Percentiles rank a stretch among this genome's conserved stretches.
phyloP scores from a whole-genome alignment of 37 sponge, comb jelly and placozoan species.

The Oscarella lobularis region DNA sequence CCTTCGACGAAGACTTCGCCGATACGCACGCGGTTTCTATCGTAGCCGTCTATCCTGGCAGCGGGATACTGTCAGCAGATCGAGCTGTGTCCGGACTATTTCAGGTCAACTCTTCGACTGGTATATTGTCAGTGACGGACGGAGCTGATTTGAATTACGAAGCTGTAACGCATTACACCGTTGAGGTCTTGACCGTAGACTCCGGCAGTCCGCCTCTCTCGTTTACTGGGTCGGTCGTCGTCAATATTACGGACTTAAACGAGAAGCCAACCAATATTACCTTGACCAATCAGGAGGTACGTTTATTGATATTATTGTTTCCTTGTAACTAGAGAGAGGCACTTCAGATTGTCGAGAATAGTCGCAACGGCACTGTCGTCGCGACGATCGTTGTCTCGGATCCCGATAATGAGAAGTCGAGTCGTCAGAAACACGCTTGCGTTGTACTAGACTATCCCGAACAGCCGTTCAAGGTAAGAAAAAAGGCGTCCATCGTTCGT shows the following conservation, averaged over 20 bases:
- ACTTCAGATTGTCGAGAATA: background rate
- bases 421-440: background rate
- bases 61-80: too few species aligned
- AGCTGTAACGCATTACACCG: background rate
- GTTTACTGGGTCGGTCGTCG: background rate
- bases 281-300: background rate
- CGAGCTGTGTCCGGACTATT: too few species aligned
- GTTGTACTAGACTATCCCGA: background rate
- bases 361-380: background rate
- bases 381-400: background rate
- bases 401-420: background rate
- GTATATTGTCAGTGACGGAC: background rate
- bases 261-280: background rate
- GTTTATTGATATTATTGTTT: background rate
- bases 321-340: background rate
- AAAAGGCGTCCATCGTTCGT: background rate
- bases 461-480: constrained; percentile 4
- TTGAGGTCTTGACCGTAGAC: background rate
- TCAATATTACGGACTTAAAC: background rate
- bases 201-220: background rate
- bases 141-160: background rate
- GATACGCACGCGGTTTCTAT: background rate
- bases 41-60: background rate
- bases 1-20: background rate
- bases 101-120: too few species aligned